Percentiles rank a stretch among this genome's conserved stretches.
phyloP scores from a whole-genome alignment of 2,888 invertebrate species.

The Metallyticus violacea region DNA sequence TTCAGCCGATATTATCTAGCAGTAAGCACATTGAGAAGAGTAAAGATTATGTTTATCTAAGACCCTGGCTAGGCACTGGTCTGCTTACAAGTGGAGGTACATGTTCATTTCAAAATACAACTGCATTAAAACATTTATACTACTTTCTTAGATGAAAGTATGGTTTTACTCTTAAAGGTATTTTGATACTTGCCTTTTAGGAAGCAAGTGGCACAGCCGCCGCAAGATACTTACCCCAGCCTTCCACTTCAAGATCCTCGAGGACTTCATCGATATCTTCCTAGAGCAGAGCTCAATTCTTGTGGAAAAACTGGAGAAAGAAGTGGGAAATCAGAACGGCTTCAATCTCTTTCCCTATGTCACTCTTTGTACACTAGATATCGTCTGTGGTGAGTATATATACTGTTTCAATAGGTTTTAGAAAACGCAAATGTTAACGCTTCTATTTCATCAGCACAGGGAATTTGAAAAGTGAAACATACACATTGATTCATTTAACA shows the following conservation, averaged over 20 bases:
- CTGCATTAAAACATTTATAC: too few relatives aligned
- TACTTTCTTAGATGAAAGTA: too few relatives aligned
- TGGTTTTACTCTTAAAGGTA: too few relatives aligned
- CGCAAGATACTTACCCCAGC: conserved; percentile 65
- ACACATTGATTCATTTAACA: too few relatives aligned
- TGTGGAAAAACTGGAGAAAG: conserved; percentile 50
- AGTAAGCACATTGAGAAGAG: conserved; percentile 59
- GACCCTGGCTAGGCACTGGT: conserved; percentile 59
- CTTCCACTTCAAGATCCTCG: conserved; percentile 67
- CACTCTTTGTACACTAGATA: conserved; percentile 61
- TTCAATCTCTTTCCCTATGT: conserved; percentile 61
- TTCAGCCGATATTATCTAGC: conserved; percentile 56
- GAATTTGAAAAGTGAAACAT: too few relatives aligned
- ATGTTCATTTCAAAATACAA: background rate
- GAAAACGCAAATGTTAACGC: too few relatives aligned
- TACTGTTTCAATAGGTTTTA: too few relatives aligned
- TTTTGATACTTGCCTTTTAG: conserved; percentile 38
- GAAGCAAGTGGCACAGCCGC: conserved; percentile 59
- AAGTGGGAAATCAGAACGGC: conserved; percentile 41
- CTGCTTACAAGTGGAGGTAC: conserved; percentile 53
- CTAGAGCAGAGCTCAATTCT: conserved; percentile 58
- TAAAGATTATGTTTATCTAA: conserved; percentile 54
- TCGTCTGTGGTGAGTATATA: conserved; percentile 59
- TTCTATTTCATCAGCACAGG: too few relatives aligned
- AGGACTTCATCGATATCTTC: conserved; percentile 64